Conservation (phyloP, 2,797 vertebrate species). For the Hapalemur alaotrensis region DNA sequence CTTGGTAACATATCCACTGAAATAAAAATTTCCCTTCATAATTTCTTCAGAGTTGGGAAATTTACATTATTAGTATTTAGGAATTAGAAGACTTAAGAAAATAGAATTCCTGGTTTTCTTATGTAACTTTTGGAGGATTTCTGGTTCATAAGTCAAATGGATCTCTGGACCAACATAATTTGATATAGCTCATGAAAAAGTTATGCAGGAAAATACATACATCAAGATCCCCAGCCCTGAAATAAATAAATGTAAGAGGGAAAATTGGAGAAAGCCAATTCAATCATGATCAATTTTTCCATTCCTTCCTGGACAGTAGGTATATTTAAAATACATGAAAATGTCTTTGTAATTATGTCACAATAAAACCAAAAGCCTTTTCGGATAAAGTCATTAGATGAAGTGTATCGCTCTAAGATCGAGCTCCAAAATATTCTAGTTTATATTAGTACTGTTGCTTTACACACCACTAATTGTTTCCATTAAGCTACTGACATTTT, state of each 20-base stretch:
- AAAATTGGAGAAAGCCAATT: neutral
- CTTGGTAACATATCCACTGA: neutral
- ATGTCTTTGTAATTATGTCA: neutral
- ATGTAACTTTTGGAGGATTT: neutral
- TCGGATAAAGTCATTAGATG: neutral
- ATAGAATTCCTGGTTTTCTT: neutral
- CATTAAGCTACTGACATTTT: conserved; percentile 25
- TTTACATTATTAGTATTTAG: neutral
- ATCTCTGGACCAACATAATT: neutral
- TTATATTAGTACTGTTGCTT: neutral
- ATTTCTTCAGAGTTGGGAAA: neutral
- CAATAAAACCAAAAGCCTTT: neutral
- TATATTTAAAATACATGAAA: neutral
- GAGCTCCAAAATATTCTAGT: neutral
- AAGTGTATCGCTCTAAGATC: neutral
- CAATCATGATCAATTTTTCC: neutral
- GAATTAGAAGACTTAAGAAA: neutral
- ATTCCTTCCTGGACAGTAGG: neutral
- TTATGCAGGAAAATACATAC: neutral
- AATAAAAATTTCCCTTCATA: neutral
- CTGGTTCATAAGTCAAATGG: neutral
- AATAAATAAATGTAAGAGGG: neutral
- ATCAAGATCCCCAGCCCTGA: neutral
- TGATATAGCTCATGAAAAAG: neutral
- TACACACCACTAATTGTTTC: conserved; percentile 7